Base-by-base conservation (phyloP, 1,140 invertebrate species). In the Reticulitermes speratus region DNA sequence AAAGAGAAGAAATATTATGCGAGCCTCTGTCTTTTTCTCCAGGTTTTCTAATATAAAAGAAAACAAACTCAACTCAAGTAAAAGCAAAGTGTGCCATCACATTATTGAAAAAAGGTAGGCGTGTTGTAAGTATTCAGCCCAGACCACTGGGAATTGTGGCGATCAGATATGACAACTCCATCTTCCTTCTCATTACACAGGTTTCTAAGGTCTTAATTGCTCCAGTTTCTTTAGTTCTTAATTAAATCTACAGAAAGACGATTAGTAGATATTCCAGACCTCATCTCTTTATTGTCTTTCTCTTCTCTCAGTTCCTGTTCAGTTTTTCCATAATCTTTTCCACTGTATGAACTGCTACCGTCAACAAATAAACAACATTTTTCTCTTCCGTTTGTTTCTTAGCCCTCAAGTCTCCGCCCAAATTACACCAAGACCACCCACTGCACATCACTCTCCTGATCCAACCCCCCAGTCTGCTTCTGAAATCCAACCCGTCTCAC, bases 111-210 rank as follows among this genome's bases (percentile, higher is more conserved):
- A 59, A 75, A 75, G 65, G 65, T 75, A 75, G 65, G n/a, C 8
- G 65, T 25, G 65, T 30, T 30, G 65, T 75, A 75, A 75, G 65
- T 2, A 75, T 75, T 75, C 65, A 75, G 7, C 65, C n/a, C 2
- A 3, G n/a, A 75, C n/a, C 25, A 75, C 1, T 75, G n/a, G 30
- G 16, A 7, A 75, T 75, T 25, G n/a, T 25, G 59, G 65, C 2
- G 65, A 75, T 75, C n/a, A 75, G n/a, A 12, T 9, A 25, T 30
- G 5, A 75, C 65, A 69, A n/a, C n/a, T 69, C 65, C 65, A 75
- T 75, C 65, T 75, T 75, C 65, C 65, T 30, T 75, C 65, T 75
- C 25, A 75, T 75, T 75, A 75, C 65, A 75, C 65, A 75, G n/a
- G 65, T 75, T 75, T 30, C n/a, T 75, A 75, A 6, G 65, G 65